Percentiles rank a stretch among this genome's conserved stretches.
Evolutionary conservation across 2,888 invertebrate species (phyloP).

Genomic region (Abrostola triplasia): DNA sequence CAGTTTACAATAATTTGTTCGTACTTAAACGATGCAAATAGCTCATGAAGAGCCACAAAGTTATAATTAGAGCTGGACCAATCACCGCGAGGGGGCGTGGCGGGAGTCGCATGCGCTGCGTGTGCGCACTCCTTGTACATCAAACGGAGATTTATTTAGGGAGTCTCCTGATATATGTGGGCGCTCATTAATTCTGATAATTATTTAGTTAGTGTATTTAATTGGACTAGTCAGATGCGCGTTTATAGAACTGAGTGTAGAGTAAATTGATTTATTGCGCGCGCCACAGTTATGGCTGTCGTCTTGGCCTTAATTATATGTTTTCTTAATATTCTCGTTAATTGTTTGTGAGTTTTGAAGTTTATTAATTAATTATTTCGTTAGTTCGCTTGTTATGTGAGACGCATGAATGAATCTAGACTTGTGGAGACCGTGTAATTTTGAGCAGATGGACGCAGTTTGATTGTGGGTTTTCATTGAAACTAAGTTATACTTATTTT

Average conservation of each 20-base stretch:
- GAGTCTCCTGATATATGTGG: conserved; percentile 77
- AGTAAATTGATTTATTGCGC: conserved; percentile 63
- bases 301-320: conserved; percentile 47
- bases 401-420: not conserved
- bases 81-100: conserved; percentile 79
- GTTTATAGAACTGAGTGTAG: conserved; percentile 53
- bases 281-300: conserved; percentile 44
- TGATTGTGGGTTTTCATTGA: too few species aligned
- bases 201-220: conserved; percentile 86
- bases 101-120: conserved; percentile 69
- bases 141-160: conserved; percentile 83
- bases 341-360: conserved; percentile 51
- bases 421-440: too few species aligned
- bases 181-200: conserved; percentile 86
- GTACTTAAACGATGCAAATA: conserved; percentile 85
- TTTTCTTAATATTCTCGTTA: conserved; percentile 50
- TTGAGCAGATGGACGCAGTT: too few species aligned
- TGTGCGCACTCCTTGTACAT: conserved; percentile 72
- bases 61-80: conserved; percentile 86
- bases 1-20: conserved; percentile 53
- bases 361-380: conserved; percentile 33
- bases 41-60: conserved; percentile 74
- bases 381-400: conserved; percentile 4
- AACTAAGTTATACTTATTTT: too few species aligned
- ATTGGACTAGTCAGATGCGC: conserved; percentile 80